Evolutionary conservation across 2,113 vertebrate genomes (phyloP), one percentile per base, ranked within the genome.

Genomic region (Hypanus sabinus): DNA sequence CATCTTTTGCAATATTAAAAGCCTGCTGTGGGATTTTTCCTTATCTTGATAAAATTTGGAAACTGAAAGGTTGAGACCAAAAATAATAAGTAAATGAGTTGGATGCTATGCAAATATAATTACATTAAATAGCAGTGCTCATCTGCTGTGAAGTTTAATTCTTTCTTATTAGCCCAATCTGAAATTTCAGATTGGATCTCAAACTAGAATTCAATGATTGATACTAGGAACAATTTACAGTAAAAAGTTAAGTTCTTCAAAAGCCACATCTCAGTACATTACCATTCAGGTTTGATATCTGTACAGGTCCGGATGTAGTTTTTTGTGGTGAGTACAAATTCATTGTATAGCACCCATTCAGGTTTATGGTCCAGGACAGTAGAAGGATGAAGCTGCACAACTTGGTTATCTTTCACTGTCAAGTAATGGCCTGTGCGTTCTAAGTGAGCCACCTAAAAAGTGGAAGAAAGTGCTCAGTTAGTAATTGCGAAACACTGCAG

Each of bases 261-360:
- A 94, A 83, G 20, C 55, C 33, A n/a, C 30, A 12, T 92, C 33
- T 46, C 91, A 73, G 70, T 24, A 93, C 68, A 73, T 96, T 96
- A 99, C 98, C 98, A 99, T 96, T 99, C 98, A 9, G 98, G 98
- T 94, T 99, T 99, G 95, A 99, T 97, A 95, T 99, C 98, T 94
- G 98, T 98, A 97, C 98, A 99, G 0, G 98, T 99, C 95, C 98
- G 98, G 96, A 99, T 99, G 95, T 99, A 99, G 95, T 99, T 99
- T 96, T 99, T 99, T 38, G 98, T 99, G 94, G 98, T 99, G 95
- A 99, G 98, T 94, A 99, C 98, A 95, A 99, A 99, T 96, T 99
- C 98, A 93, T 99, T 99, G 96, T 99, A 99, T 87, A 99, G 98
- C 95, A 99, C 98, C 98, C 98, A 99, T 95, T 99, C 98, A 0